These are phyloP conservation scores for Gulo gulo DNA, from an alignment of 2,113 vertebrate species.

Conservation along the genomic window DNA sequence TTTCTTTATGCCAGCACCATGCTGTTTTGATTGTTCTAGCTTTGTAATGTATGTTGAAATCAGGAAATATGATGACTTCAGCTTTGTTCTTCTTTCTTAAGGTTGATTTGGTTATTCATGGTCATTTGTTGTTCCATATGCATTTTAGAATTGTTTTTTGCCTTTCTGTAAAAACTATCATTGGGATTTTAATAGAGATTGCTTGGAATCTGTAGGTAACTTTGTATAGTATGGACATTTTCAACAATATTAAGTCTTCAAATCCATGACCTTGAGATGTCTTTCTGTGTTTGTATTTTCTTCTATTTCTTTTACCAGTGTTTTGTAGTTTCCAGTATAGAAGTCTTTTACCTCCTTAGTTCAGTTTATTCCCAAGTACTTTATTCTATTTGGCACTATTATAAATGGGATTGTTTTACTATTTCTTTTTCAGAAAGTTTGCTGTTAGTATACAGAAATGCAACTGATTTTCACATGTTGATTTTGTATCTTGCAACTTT, in stretches of 20 bases:
- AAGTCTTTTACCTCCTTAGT: neutral
- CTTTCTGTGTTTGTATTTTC: neutral
- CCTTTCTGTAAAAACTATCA: neutral
- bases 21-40: neutral
- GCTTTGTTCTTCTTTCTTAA: neutral
- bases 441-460: neutral
- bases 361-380: neutral
- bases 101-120: neutral
- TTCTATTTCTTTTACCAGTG: neutral
- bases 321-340: neutral
- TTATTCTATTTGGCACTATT: neutral
- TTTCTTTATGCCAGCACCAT: neutral
- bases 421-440: neutral
- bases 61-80: neutral
- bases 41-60: neutral
- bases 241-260: neutral
- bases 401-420: neutral
- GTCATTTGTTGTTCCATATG: neutral
- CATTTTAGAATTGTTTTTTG: neutral
- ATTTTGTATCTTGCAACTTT: neutral
- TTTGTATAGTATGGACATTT: neutral
- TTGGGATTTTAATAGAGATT: neutral
- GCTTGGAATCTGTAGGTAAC: neutral
- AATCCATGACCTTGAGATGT: neutral
- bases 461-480: neutral